Base-by-base conservation (phyloP, 2,888 invertebrate genomes). In the Clepsis dumicolana region DNA sequence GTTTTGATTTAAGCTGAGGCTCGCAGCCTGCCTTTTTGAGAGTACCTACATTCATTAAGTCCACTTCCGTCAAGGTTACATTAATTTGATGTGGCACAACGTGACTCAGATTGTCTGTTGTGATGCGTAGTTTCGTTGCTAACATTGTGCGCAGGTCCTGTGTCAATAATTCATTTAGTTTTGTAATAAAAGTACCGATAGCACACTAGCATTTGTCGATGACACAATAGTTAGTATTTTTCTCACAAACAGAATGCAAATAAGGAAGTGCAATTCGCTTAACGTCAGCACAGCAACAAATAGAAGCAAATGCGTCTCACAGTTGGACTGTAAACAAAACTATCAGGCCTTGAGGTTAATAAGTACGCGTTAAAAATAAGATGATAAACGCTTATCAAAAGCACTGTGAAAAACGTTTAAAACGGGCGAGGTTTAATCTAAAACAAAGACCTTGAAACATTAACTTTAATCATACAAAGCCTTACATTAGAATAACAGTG, bases 391-490 rank as follows among this genome's bases (percentile, higher is more conserved):
- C 16, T 44, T 48, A 48, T 21, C 48, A 21, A 16, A 18, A 18
- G 8, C 21, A 21, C 21, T 16, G 1, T 12, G 4, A 48, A n/a
- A n/a, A n/a, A n/a, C n/a, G n/a, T n/a, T n/a, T n/a, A n/a, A 7
- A 21, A 10, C 21, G 48, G 18, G 21, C 21, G 0, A 41, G 21
- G 4, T 12, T 18, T 7, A 8, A 44, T 18, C 18, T 10, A 3
- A 48, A 21, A 21, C 21, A 48, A 21, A n/a, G 7, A 7, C 4
- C 0, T 48, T 44, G 41, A 21, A 48, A 48, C 21, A 48, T 10
- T 12, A 48, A 48, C 48, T 48, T 48, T 48, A 48, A 48, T 48
- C 12, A 48, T 21, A 21, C 21, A 48, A 18, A 48, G 21, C 48
- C 48, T 48, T 48, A 48, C 48, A 48, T 18, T 44, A 48, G 44